Base-by-base conservation (phyloP, 92 coral and sea anemone genomes). In the Palythoa heliodiscus region DNA sequence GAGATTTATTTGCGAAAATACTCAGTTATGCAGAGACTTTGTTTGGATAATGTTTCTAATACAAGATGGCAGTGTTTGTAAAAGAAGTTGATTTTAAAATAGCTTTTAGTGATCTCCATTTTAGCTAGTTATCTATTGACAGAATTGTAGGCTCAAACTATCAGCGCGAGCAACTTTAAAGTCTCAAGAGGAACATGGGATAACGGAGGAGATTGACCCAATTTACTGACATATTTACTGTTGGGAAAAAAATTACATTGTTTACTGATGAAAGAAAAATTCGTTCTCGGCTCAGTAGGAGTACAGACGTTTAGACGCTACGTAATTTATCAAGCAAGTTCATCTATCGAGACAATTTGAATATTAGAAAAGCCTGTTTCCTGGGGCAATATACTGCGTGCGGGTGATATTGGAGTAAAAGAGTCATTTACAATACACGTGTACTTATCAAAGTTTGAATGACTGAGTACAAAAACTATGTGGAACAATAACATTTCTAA, bases 361-460 rank as follows among this genome's bases (percentile, higher is more conserved):
- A 23, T 66, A 63, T 67, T 4, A 55, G 29, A 67, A 66, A 50
- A 10, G 55, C 43, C 47, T 5, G 58, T 63, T 13, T 63, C 84
- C 83, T 15, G 38, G 40, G 84, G 84, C 84, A 40, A 43, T 7
- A 20, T n/a, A 63, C 43, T 64, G 60, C 84, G 60, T 66, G 63
- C 61, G 29, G 23, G 43, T 20, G 22, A 66, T 48, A 22, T 43
- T 19, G 64, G 50, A 64, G 43, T 47, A 38, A 66, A 48, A 63
- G 84, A 63, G 64, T 40, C 13, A 4, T 39, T 79, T 63, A 79
- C 83, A 38, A 54, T 48, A 37, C 83, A 63, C 84, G 74, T 48
- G 84, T 29, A 43, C 25, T 11, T 25, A 9, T 25, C 19, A 24
- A 37, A 37, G 8, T 4, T 67, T 14, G 37, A 13, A 25, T 25